Evolutionary conservation across 2,113 vertebrate genomes (phyloP), one percentile per base, ranked within the genome.

Genomic region (Oncorhynchus masou): DNA sequence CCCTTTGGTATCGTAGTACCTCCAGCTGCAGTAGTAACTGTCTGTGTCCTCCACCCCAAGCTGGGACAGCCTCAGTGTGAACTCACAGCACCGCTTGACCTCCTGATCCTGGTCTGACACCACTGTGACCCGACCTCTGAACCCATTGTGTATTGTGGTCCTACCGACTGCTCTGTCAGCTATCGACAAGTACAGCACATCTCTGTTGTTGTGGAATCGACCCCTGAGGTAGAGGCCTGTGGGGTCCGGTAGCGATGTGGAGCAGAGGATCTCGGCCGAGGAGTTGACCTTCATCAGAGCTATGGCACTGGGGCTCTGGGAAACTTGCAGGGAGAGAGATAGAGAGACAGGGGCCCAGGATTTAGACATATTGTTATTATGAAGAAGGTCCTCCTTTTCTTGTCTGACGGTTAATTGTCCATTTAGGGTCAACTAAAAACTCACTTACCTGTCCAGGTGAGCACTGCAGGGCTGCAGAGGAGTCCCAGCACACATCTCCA

Each of bases 21-120:
- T n/a, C 90, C 88, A 92, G 1, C 0, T 49, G 72, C 91, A 93
- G 82, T 75, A 86, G 45, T 91, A 93, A 48, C 84, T 13, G 72
- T 91, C 75, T 0, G 87, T 89, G 83, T 93, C 91, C 0, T 76
- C 13, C 39, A 54, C 2, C 2, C 5, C 8, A 59, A 91, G 79
- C 74, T 27, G 66, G 75, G 83, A 87, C 39, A 92, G 68, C 16
- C 15, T 64, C n/a, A 90, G 2, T 3, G 68, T 85, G 70, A 92
- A 70, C 0, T 64, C 16, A 11, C 4, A 25, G 12, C 75, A 45
- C 1, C 6, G 1, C 0, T 0, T 1, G 0, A 1, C 0, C 62
- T 24, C 7, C 3, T 6, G 20, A 1, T 45, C 54, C 59, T n/a
- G 59, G 59, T 3, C 20, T 1, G n/a, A 12, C 0, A 13, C 5